Percentiles rank a stretch among this genome's conserved stretches.
These are phyloP conservation scores for Cyphomyrus plagiostoma DNA, from an alignment of 2,113 vertebrate species.

Conservation along the genomic window DNA sequence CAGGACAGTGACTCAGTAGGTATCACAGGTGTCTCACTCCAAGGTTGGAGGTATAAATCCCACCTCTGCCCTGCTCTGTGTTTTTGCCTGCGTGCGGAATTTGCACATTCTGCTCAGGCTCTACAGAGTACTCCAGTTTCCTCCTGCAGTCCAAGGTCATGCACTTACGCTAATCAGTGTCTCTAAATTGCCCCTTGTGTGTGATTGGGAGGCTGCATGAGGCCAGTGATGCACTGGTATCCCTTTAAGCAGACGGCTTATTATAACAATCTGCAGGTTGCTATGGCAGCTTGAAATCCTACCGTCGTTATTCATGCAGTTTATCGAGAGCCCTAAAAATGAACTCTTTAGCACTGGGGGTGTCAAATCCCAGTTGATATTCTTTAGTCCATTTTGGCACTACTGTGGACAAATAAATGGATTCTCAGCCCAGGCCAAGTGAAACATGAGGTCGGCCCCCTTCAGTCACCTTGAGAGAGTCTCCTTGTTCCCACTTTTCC, in stretches of 20 bases:
- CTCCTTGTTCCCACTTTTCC: neutral
- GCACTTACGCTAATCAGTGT: neutral
- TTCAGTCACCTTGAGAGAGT: slow-evolving; percentile 3
- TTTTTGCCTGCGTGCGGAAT: neutral
- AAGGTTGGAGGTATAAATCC: neutral
- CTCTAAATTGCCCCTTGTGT: neutral
- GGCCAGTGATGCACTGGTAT: neutral
- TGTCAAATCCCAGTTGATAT: neutral
- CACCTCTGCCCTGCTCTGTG: neutral
- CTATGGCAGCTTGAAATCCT: neutral
- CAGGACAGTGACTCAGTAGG: neutral
- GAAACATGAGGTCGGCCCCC: neutral
- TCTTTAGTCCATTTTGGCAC: neutral
- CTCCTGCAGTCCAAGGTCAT: neutral
- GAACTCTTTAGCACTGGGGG: neutral
- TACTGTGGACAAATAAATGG: neutral
- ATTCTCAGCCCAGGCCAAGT: neutral
- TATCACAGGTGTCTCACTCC: neutral
- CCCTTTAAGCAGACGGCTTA: neutral
- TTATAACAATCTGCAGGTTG: neutral
- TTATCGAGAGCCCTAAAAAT: neutral
- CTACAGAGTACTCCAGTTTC: neutral
- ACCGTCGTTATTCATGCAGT: neutral
- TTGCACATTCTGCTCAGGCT: neutral
- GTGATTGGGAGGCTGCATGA: neutral